Conservation (phyloP, 2,888 invertebrate species). For the Polietes domitor region DNA sequence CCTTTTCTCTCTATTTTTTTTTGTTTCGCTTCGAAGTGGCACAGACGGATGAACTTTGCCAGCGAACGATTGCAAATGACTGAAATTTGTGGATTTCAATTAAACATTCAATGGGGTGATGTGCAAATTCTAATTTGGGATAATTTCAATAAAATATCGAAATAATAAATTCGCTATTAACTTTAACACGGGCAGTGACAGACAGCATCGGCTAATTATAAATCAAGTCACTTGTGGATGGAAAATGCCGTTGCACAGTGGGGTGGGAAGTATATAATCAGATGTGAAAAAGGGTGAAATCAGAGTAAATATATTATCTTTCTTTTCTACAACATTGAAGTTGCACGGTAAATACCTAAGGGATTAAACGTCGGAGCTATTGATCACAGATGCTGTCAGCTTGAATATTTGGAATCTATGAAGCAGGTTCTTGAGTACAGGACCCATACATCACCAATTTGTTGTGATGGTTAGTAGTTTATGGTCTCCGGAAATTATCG, state of each 20-base stretch:
- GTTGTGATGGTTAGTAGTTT: no score
- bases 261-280: neutral
- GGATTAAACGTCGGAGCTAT: no score
- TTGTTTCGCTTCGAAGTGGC: neutral
- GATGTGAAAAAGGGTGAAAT: no score
- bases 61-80: constrained; percentile 26
- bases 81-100: constrained; percentile 41
- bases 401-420: no score
- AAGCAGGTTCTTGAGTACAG: no score
- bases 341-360: no score
- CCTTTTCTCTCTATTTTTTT: no score
- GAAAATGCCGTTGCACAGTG: neutral
- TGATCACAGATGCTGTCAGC: no score
- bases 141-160: constrained; percentile 19
- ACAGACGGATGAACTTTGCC: constrained; percentile 7
- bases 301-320: no score
- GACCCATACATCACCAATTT: no score
- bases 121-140: constrained; percentile 14
- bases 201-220: constrained; percentile 13
- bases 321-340: no score
- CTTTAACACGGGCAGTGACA: neutral
- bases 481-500: no score
- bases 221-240: constrained; percentile 7
- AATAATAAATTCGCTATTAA: neutral
- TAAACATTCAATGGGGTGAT: constrained; percentile 32